Conservation (phyloP, 2,888 invertebrate species). For the Scaptomyza flava region DNA sequence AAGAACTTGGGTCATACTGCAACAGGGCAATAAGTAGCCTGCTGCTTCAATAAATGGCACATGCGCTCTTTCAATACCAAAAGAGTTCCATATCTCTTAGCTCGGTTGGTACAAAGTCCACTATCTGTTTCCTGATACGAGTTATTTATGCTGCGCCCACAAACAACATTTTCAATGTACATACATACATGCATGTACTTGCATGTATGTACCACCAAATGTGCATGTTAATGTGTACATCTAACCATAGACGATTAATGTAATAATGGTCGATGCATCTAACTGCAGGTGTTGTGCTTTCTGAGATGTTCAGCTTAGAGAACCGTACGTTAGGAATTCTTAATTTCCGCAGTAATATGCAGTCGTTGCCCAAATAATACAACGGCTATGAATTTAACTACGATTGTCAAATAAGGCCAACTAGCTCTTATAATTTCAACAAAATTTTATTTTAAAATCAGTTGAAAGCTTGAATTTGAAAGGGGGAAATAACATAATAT, state of each 20-base stretch:
- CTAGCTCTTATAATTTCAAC: neutral
- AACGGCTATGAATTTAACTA: no score
- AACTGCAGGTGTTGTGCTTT: constrained; percentile 19
- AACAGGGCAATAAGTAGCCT: constrained; percentile 25
- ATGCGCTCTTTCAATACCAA: constrained; percentile 33
- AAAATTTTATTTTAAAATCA: neutral
- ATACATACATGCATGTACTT: neutral
- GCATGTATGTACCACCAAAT: neutral
- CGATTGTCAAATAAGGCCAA: no score
- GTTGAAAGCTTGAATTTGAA: neutral
- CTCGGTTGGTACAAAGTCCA: constrained; percentile 42
- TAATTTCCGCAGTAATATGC: neutral
- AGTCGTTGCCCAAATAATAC: no score
- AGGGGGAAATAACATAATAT: neutral
- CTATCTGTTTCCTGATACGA: constrained; percentile 12
- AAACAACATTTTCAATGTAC: constrained; percentile 10
- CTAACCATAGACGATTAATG: no score
- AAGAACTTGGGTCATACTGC: constrained; percentile 33
- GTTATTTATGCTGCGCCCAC: constrained; percentile 11
- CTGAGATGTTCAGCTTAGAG: constrained; percentile 9
- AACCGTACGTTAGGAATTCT: constrained; percentile 8
- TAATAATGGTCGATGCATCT: no score
- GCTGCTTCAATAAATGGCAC: constrained; percentile 19
- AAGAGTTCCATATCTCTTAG: constrained; percentile 8
- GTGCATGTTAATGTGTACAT: neutral